Percentiles rank a stretch among this genome's conserved stretches.
phyloP scores from a whole-genome alignment of 2,113 vertebrate species.

The Vulpes vulpes region DNA sequence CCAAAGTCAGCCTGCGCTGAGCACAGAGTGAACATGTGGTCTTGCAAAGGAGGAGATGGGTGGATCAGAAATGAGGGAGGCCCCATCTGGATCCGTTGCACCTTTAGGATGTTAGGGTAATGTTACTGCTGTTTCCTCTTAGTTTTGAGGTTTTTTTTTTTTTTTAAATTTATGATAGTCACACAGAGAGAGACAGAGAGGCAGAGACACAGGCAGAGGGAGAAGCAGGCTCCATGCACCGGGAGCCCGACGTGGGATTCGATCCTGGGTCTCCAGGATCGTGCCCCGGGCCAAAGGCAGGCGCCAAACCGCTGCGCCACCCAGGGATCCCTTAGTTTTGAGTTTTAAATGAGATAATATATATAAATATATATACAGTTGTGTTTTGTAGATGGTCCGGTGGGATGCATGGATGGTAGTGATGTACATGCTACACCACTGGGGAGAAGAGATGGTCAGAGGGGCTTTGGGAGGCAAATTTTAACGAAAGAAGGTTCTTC shows the following conservation, averaged over 20 bases:
- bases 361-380: background rate
- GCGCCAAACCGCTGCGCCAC: too few relatives aligned
- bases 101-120: background rate
- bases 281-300: too few relatives aligned
- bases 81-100: background rate
- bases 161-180: too few relatives aligned
- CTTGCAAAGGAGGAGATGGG: background rate
- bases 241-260: too few relatives aligned
- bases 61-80: too few relatives aligned
- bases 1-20: background rate
- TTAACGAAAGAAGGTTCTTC: background rate
- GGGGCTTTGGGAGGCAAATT: background rate
- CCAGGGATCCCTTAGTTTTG: too few relatives aligned
- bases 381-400: background rate
- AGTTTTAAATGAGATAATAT: background rate
- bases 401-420: background rate
- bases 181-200: too few relatives aligned
- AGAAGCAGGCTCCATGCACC: too few relatives aligned
- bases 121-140: background rate
- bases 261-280: too few relatives aligned
- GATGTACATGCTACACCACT: background rate
- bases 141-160: too few relatives aligned
- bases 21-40: background rate
- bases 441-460: background rate
- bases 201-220: too few relatives aligned